A percentile compares a stretch with the other conserved stretches of the same genome.
Evolutionary conservation across 2,888 invertebrate species (phyloP).

Genomic region (Thymelicus acteon): DNA sequence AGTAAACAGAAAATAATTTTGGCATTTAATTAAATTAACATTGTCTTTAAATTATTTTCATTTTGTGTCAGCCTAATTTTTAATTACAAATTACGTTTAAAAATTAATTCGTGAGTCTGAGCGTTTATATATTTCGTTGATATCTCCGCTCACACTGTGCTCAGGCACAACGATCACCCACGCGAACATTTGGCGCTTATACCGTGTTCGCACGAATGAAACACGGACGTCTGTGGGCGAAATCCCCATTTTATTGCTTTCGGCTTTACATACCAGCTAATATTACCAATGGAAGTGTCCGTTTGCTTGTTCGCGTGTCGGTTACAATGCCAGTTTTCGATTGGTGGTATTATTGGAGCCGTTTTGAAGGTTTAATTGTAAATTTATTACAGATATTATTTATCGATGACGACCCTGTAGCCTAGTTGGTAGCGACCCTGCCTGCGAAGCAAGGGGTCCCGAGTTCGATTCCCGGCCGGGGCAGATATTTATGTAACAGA

Average conservation of each 20-base stretch:
- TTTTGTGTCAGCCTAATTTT: too few species aligned
- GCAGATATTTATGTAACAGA: too few species aligned
- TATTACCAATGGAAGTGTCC: conserved; percentile 48
- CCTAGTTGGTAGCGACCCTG: too few species aligned
- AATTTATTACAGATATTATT: too few species aligned
- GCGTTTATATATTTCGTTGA: not conserved
- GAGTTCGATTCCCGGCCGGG: too few species aligned
- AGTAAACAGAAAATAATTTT: too few species aligned
- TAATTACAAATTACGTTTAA: too few species aligned
- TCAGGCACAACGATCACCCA: conserved; percentile 54
- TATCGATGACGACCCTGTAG: too few species aligned
- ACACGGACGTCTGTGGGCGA: conserved; percentile 67
- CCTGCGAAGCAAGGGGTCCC: too few species aligned
- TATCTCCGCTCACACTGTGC: conserved; percentile 42
- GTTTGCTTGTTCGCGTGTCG: conserved; percentile 17
- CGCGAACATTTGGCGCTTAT: conserved; percentile 55
- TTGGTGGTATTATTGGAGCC: not conserved
- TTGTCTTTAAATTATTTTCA: too few species aligned
- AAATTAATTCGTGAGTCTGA: too few species aligned
- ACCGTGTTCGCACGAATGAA: conserved; percentile 69
- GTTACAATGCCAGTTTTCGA: not conserved
- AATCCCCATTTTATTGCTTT: conserved; percentile 72
- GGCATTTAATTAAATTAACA: too few species aligned
- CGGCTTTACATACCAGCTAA: conserved; percentile 61
- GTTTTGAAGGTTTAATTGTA: not conserved